These are phyloP conservation scores for Diaphora mendica DNA, from an alignment of 2,888 invertebrate species.

Conservation along the genomic window DNA sequence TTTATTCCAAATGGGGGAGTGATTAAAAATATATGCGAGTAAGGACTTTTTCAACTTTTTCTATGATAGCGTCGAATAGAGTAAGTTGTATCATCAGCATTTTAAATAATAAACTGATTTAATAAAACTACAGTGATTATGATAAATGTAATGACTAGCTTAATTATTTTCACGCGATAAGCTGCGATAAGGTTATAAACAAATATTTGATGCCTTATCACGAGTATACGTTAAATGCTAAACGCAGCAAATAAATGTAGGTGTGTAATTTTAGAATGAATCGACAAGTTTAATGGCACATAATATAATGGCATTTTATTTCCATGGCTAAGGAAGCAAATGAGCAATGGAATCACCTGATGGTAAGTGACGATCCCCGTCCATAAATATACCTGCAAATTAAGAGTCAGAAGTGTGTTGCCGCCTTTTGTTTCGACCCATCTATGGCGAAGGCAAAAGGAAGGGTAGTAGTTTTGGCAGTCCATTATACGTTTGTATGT, in stretches of 20 bases:
- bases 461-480: too few species aligned
- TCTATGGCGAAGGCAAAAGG: too few species aligned
- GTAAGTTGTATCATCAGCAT: too few species aligned
- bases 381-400: too few species aligned
- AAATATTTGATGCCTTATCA: neutral
- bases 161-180: neutral
- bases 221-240: neutral
- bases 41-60: neutral
- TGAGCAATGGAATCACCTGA: too few species aligned
- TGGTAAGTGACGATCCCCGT: too few species aligned
- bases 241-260: neutral
- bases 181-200: neutral
- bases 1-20: too few species aligned
- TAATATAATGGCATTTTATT: neutral
- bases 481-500: too few species aligned
- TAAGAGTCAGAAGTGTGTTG: too few species aligned
- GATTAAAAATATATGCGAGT: neutral
- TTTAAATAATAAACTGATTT: neutral
- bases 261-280: neutral
- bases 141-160: neutral
- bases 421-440: too few species aligned
- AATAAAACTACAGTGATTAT: neutral
- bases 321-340: too few species aligned
- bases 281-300: neutral
- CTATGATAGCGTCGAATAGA: neutral